Evolutionary conservation across 1,140 invertebrate species (phyloP).

Genomic region (Leptopilina boulardi): DNA sequence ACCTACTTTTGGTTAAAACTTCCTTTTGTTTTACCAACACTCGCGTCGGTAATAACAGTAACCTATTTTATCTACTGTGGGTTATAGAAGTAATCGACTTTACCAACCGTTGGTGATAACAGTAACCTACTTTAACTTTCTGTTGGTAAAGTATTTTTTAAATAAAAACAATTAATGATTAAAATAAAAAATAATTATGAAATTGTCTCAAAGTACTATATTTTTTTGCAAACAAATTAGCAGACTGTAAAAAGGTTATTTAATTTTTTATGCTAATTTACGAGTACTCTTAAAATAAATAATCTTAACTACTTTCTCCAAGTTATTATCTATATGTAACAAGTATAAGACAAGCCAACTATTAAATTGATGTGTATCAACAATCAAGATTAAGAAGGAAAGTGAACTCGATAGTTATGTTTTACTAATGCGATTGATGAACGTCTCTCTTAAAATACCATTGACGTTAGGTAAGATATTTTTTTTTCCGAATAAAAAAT

Average conservation of each 20-base stretch:
- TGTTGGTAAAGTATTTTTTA: too few species aligned
- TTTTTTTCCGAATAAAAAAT: too few species aligned
- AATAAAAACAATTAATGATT: too few species aligned
- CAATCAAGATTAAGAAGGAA: slow-evolving; percentile 5
- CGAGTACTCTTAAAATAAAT: slow-evolving; percentile 1
- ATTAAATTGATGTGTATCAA: slow-evolving; percentile 20
- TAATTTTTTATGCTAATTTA: background rate
- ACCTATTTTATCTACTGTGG: too few species aligned
- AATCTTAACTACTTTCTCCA: slow-evolving; percentile 13
- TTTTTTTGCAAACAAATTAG: background rate
- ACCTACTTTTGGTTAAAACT: too few species aligned
- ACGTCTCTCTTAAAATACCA: background rate
- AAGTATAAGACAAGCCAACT: slow-evolving; percentile 7
- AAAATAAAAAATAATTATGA: too few species aligned
- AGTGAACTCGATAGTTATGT: background rate
- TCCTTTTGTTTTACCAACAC: too few species aligned
- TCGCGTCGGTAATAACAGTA: too few species aligned
- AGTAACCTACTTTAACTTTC: too few species aligned
- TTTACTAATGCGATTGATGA: slow-evolving; percentile 2
- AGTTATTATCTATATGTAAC: slow-evolving; percentile 19
- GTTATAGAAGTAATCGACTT: too few species aligned
- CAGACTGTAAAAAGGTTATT: background rate
- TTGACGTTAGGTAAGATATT: background rate
- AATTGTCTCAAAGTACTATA: too few species aligned
- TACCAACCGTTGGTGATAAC: too few species aligned